phyloP scores from a whole-genome alignment of 2,888 invertebrate genomes.

The Clivina fossor region DNA sequence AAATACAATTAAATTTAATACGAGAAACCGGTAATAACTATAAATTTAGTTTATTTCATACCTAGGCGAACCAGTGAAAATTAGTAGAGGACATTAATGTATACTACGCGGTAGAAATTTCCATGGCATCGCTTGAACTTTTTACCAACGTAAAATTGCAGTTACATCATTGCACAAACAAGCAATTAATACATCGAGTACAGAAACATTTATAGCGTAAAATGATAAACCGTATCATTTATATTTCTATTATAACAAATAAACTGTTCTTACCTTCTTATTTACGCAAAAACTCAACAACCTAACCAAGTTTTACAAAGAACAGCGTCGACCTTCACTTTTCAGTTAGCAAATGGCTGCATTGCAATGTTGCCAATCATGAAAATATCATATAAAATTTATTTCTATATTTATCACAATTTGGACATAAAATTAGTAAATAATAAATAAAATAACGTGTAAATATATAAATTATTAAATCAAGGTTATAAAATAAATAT shows the following conservation, averaged over 20 bases:
- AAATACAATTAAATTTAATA: conserved; percentile 51
- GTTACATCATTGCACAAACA: conserved; percentile 30
- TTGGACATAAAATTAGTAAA: too few relatives aligned
- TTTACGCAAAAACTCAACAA: conserved; percentile 48
- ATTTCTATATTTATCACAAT: too few relatives aligned
- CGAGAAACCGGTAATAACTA: neutral
- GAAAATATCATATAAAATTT: too few relatives aligned
- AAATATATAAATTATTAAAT: too few relatives aligned
- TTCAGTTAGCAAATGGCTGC: conserved; percentile 49
- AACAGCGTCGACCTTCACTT: conserved; percentile 52
- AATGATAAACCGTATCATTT: neutral
- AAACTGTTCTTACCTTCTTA: conserved; percentile 47
- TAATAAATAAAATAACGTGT: too few relatives aligned
- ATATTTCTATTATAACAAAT: conserved; percentile 10
- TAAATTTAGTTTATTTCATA: conserved; percentile 19
- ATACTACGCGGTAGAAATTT: conserved; percentile 46
- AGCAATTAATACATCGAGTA: conserved; percentile 7
- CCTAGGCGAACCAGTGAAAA: conserved; percentile 16
- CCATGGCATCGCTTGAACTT: conserved; percentile 43
- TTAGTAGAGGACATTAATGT: conserved; percentile 25
- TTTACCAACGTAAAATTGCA: conserved; percentile 30
- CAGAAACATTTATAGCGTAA: neutral
- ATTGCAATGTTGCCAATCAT: conserved; percentile 34
- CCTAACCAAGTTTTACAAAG: conserved; percentile 53
- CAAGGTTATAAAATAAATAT: too few relatives aligned